Percentiles rank a stretch among this genome's conserved stretches.
These are phyloP conservation scores for Bombyx mori DNA, from an alignment of 1,140 invertebrate species.

Conservation along the genomic window DNA sequence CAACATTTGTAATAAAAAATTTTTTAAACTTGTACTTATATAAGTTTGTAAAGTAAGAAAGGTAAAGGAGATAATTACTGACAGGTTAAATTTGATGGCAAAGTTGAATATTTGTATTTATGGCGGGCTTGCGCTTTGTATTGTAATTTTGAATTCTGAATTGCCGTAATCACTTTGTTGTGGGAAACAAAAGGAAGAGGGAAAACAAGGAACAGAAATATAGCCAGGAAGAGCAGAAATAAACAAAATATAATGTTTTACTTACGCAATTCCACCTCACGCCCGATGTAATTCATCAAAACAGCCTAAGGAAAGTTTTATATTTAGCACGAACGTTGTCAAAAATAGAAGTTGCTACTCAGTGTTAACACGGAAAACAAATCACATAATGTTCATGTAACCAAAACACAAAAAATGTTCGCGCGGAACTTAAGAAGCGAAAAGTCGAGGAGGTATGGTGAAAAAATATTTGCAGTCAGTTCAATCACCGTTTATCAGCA, in stretches of 20 bases:
- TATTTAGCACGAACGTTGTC: slow-evolving; percentile 24
- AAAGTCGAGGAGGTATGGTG: slow-evolving; percentile 33
- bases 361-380: slow-evolving; percentile 7
- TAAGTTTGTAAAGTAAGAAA: no score
- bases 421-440: slow-evolving; percentile 9
- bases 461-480: slow-evolving; percentile 12
- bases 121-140: no score
- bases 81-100: no score
- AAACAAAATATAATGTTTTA: slow-evolving; percentile 14
- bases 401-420: slow-evolving; percentile 16
- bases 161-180: no score
- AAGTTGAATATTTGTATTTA: no score
- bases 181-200: no score
- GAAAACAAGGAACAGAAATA: no score
- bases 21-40: no score
- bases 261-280: slow-evolving; percentile 53
- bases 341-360: slow-evolving; percentile 48
- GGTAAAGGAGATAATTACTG: no score
- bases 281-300: slow-evolving; percentile 21
- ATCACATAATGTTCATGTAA: slow-evolving; percentile 35
- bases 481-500: not conserved
- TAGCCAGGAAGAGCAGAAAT: not conserved
- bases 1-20: no score
- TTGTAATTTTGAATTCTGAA: no score
- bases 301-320: slow-evolving; percentile 8